Conservation (phyloP, 2,113 vertebrate genomes). For the Halcyon malimbica region DNA sequence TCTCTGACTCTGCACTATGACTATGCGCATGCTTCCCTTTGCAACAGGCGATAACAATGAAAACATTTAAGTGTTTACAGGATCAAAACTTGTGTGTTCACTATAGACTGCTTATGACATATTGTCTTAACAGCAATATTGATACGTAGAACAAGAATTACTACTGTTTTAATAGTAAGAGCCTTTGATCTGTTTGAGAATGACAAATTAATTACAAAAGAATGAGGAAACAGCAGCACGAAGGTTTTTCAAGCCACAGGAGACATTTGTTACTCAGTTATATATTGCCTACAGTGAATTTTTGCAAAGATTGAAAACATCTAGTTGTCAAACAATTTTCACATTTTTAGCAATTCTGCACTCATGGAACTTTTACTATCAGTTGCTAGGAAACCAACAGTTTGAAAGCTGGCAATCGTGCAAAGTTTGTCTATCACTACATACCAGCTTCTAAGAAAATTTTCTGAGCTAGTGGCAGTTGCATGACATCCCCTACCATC, state of each 20-base stretch:
- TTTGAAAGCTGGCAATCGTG: neutral
- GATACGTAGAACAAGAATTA: rapidly evolving
- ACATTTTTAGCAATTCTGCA: neutral
- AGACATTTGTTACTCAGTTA: neutral
- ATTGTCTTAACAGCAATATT: neutral
- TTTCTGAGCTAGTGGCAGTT: neutral
- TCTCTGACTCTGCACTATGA: neutral
- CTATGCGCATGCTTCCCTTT: neutral
- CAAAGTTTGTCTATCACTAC: neutral
- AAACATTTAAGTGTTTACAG: neutral
- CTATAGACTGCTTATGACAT: neutral
- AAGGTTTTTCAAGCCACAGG: neutral
- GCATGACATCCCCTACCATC: neutral
- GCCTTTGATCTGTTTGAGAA: neutral
- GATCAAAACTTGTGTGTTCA: neutral
- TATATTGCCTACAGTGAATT: neutral
- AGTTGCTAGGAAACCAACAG: neutral
- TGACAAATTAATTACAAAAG: neutral
- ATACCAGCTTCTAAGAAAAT: neutral
- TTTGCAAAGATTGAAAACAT: neutral
- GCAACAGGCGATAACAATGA: neutral
- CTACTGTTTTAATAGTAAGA: neutral
- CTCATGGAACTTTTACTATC: neutral
- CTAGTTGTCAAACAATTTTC: neutral
- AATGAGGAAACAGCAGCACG: neutral